phyloP scores from a whole-genome alignment of 2,888 invertebrate species.

The Autographa pulchrina region DNA sequence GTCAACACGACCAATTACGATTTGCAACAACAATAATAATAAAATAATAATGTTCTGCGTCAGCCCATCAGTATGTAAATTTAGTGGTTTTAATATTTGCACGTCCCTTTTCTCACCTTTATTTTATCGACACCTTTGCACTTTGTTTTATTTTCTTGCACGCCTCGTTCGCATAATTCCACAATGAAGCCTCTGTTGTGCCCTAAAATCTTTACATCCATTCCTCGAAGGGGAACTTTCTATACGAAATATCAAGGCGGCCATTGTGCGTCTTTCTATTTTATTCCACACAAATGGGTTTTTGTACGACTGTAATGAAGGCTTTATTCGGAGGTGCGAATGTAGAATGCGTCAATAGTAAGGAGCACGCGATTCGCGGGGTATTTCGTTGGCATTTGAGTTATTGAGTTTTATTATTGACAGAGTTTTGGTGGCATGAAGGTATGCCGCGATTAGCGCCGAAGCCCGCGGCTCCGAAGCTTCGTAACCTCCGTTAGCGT shows the following conservation, averaged over 20 bases:
- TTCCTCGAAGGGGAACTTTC: conserved; percentile 81
- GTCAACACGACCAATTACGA: conserved; percentile 4
- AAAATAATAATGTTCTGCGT: conserved; percentile 1
- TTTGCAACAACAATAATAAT: conserved; percentile 3
- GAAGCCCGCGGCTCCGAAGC: neutral
- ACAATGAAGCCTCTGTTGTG: conserved; percentile 80
- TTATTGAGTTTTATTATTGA: conserved; percentile 58
- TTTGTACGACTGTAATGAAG: conserved; percentile 85
- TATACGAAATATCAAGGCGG: conserved; percentile 83
- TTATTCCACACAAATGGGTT: conserved; percentile 84
- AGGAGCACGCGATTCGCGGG: conserved; percentile 62
- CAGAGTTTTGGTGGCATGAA: conserved; percentile 41
- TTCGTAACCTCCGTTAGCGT: conserved; percentile 68
- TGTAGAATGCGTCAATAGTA: conserved; percentile 74
- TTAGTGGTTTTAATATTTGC: conserved; percentile 14
- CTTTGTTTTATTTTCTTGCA: conserved; percentile 85
- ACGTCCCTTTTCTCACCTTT: conserved; percentile 69
- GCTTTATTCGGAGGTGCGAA: conserved; percentile 87
- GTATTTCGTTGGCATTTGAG: conserved; percentile 55
- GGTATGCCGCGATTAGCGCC: conserved; percentile 67
- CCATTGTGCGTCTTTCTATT: conserved; percentile 83
- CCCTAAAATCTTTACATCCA: conserved; percentile 79
- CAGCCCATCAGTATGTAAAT: neutral
- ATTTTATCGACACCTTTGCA: conserved; percentile 81
- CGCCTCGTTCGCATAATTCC: conserved; percentile 82